Evolutionary conservation across 2,797 vertebrate genomes (phyloP).

Genomic region (Acrossocheilus fasciatus): DNA sequence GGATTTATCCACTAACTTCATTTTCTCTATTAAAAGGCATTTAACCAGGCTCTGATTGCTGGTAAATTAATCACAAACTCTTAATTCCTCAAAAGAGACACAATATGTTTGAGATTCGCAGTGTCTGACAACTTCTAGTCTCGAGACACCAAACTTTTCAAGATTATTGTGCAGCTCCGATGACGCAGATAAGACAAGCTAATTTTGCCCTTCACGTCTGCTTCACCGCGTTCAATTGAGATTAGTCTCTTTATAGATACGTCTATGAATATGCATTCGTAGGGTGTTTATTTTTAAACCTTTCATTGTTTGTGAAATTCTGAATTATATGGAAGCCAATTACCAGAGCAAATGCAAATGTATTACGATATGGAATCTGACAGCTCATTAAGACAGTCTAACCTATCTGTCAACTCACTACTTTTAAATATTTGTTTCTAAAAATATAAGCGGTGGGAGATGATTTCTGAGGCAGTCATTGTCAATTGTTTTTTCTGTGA

Average conservation of each 20-base stretch:
- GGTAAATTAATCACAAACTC: slow-evolving; percentile 17
- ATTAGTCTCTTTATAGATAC: not conserved
- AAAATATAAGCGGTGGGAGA: not conserved
- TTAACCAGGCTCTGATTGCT: slow-evolving; percentile 13
- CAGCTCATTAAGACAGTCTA: slow-evolving; percentile 21
- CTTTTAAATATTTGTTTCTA: slow-evolving; percentile 18
- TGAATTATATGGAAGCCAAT: slow-evolving; percentile 9
- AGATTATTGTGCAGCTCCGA: not conserved
- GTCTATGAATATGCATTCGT: not conserved
- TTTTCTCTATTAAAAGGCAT: slow-evolving; percentile 28
- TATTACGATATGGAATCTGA: slow-evolving; percentile 1
- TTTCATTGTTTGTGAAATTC: not conserved
- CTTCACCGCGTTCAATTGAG: not conserved
- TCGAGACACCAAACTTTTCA: not conserved
- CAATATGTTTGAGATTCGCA: not conserved
- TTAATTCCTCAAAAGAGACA: slow-evolving; percentile 23
- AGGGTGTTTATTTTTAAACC: slow-evolving; percentile 30
- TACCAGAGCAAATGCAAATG: not conserved
- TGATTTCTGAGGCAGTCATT: slow-evolving; percentile 3
- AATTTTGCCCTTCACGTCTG: not conserved
- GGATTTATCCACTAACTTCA: slow-evolving; percentile 10
- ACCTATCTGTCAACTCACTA: slow-evolving; percentile 5
- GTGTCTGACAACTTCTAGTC: not conserved
- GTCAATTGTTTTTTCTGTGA: not conserved
- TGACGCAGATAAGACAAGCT: not conserved